Evolutionary conservation across 2,113 vertebrate species (phyloP).

Genomic region (Actenoides lindsayi): DNA sequence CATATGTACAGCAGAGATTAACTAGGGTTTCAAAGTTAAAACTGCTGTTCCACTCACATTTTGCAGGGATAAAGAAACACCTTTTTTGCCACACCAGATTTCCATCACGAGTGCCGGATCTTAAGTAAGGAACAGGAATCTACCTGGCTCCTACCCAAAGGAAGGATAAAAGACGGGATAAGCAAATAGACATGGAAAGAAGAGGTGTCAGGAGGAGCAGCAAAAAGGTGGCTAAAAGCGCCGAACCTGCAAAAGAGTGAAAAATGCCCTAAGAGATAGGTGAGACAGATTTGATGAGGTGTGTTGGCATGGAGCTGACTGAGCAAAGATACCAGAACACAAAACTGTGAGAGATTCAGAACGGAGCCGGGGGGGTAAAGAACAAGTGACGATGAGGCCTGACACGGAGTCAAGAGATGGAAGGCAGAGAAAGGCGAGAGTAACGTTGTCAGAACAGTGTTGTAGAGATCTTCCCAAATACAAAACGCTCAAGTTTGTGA

Average conservation of each 20-base stretch:
- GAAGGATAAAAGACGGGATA: background rate
- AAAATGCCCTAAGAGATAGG: background rate
- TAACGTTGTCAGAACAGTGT: background rate
- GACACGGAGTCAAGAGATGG: background rate
- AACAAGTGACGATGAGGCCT: background rate
- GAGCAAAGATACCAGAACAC: background rate
- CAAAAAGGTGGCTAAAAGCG: background rate
- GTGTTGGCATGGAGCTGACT: background rate
- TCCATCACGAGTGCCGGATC: fast-evolving
- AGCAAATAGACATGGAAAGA: background rate
- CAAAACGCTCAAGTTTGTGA: background rate
- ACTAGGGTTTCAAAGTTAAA: background rate
- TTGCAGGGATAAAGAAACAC: background rate
- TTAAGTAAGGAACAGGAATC: background rate
- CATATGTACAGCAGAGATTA: background rate
- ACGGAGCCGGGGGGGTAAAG: background rate
- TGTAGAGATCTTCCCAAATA: background rate
- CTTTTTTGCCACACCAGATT: background rate
- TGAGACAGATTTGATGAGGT: background rate
- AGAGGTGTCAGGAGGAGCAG: background rate
- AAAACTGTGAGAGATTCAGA: background rate
- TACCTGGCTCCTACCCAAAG: background rate
- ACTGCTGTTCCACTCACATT: background rate
- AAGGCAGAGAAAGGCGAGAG: background rate
- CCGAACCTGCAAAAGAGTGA: background rate